phyloP scores from a whole-genome alignment of 1,140 invertebrate genomes.

The Bombus polaris region DNA sequence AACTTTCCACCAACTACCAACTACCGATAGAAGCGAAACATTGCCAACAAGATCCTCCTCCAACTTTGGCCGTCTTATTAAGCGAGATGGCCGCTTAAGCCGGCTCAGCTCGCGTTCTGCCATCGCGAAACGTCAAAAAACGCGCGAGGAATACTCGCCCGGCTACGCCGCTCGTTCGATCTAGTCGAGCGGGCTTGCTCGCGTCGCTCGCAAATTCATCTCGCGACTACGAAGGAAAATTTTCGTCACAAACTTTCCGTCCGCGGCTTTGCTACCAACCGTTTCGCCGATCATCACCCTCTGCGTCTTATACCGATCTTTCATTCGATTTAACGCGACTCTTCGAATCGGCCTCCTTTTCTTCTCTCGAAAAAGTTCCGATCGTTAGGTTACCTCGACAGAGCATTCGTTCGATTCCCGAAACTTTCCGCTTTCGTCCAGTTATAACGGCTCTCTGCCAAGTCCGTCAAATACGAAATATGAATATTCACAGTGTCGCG shows the following conservation, averaged over 20 bases:
- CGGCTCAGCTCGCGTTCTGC: not conserved
- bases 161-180: not conserved
- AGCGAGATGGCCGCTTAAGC: constrained; percentile 7
- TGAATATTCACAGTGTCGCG: too few relatives aligned
- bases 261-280: too few relatives aligned
- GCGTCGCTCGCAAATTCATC: too few relatives aligned
- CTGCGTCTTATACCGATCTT: too few relatives aligned
- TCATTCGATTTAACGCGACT: too few relatives aligned
- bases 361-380: not conserved
- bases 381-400: not conserved
- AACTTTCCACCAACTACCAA: constrained; percentile 24
- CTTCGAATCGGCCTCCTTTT: too few relatives aligned
- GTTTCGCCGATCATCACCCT: too few relatives aligned
- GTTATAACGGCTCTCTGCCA: not conserved
- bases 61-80: constrained; percentile 25
- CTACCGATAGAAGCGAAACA: constrained; percentile 23
- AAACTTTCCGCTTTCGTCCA: constrained; percentile 11
- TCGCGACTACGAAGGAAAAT: not conserved
- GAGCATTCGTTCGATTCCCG: not conserved
- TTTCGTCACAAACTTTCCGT: not conserved
- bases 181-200: too few relatives aligned
- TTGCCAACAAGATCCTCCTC: constrained; percentile 1
- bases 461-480: too few relatives aligned
- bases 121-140: not conserved
- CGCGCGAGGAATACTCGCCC: not conserved